Percentiles rank a stretch among this genome's conserved stretches.
phyloP scores from a whole-genome alignment of 1,140 invertebrate genomes.

The Drosophila setifemur region DNA sequence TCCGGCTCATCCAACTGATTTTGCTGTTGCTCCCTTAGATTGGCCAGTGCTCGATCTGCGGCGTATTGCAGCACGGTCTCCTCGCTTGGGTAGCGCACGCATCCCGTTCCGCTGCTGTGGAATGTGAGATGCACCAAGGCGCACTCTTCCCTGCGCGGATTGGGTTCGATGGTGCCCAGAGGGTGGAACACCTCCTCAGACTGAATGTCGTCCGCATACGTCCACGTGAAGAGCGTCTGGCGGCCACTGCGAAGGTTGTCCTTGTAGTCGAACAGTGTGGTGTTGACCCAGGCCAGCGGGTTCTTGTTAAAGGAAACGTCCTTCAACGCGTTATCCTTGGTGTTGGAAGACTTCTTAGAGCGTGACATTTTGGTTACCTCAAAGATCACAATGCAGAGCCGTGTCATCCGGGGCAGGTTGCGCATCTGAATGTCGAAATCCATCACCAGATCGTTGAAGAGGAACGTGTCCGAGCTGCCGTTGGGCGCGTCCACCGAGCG shows the following conservation, averaged over 20 bases:
- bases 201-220: conserved; percentile 93
- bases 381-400: conserved; percentile 94
- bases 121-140: conserved; percentile 92
- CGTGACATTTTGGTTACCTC: conserved; percentile 86
- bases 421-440: conserved; percentile 91
- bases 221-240: conserved; percentile 96
- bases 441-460: conserved; percentile 90
- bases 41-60: conserved; percentile 54
- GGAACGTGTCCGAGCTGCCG: conserved; percentile 85
- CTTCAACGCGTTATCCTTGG: conserved; percentile 61
- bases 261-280: conserved; percentile 96
- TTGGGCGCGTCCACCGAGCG: conserved; percentile 45
- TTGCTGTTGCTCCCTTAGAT: conserved; percentile 32
- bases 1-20: conserved; percentile 16
- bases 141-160: conserved; percentile 91
- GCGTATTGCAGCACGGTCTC: conserved; percentile 88
- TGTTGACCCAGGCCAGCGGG: conserved; percentile 96
- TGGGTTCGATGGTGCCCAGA: conserved; percentile 92
- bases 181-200: conserved; percentile 94
- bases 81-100: conserved; percentile 88
- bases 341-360: conserved; percentile 76
- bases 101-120: conserved; percentile 87
- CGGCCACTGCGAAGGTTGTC: conserved; percentile 91
- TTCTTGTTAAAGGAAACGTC: conserved; percentile 65
- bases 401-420: conserved; percentile 94